Base-by-base conservation (phyloP, 2,113 vertebrate genomes). In the Brachypodius melanocephalos region DNA sequence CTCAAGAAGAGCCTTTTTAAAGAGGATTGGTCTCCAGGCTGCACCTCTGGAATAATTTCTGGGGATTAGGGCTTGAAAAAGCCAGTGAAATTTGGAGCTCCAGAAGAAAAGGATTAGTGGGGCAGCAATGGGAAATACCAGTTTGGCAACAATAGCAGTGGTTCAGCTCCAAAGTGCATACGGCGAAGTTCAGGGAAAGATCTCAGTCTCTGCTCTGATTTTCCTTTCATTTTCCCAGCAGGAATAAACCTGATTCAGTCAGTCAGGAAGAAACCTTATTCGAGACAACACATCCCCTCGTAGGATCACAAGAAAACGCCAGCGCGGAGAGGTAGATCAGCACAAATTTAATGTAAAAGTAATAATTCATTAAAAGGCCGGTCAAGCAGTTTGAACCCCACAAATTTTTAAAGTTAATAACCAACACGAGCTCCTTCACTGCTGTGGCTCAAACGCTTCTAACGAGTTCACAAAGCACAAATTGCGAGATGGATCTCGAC, bases 341-440 rank as follows among this genome's bases (percentile, higher is more conserved):
- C 29, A 17, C 26, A 34, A 78, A 52, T 4, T 8, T 0, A 38
- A 58, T 3, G 15, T 20, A 26, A 16, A 46, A 45, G 6, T 3
- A 66, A 34, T 5, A 32, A 46, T 7, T 21, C 45, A 4, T 42
- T 45, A 19, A 17, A 31, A 58, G 63, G 26, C 40, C 8, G 31
- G 22, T 29, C 79, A 21, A 34, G 22, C 25, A n/a, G 6, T 5
- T 63, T 38, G n/a, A 43, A 46, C 31, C 52, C 13, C 15, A 36
- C 31, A 10, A 10, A 24, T 63, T 28, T 51, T 51, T 21, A 1
- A 32, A 45, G 20, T 2, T 24, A 42, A 15, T 21, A n/a, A 0
- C 42, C 18, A n/a, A 0, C 42, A 5, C 10, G 10, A 31, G 17
- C n/a, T 21, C 1, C 17, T 5, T 12, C 0, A 0, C 24, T 20